Evolutionary conservation across 1,140 invertebrate genomes (phyloP), one percentile per base, ranked within the genome.

Genomic region (Macrobrachium rosenbergii): DNA sequence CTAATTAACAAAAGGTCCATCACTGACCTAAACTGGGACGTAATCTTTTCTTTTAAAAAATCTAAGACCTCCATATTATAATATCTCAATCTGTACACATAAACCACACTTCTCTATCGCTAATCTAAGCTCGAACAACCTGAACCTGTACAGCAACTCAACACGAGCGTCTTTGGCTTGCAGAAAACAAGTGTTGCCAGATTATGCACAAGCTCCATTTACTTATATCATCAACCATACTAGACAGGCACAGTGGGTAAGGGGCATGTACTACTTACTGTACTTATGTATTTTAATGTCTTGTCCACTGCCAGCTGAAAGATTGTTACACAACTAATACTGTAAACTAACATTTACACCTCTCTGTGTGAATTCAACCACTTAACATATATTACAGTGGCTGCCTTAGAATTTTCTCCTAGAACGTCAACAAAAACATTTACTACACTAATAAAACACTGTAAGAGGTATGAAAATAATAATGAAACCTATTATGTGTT

Each of bases 101-200:
- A 87, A 87, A 82, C 85, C 85, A 87, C 85, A 87, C 85, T 87
- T 87, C 85, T 87, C 85, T 87, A 87, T 87, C 72, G 81, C 85
- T 87, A 87, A 81, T 87, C 85, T 87, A 87, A 87, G 85, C 85
- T 87, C 85, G 85, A 87, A 87, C 85, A 87, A 87, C 85, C 85
- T 87, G 85, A 87, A 87, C 85, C 85, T 87, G 85, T 87, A 87
- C 85, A 87, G 85, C 85, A 87, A 87, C 85, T 87, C 85, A 87
- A 87, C 52, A 52, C 78, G 85, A 87, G 85, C 79, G 72, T 87
- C 85, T 87, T 87, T 87, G 85, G 85, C 85, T 87, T 87, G 85
- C 85, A 87, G 85, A 87, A 87, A 87, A 87, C 85, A 87, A 87
- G 85, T 87, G 85, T 87, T 87, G 85, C 85, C 85, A 87, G 17